A percentile compares a stretch with the other conserved stretches of the same genome.
Conservation (phyloP, 2,113 vertebrate genomes). For the Donacobius atricapilla region DNA sequence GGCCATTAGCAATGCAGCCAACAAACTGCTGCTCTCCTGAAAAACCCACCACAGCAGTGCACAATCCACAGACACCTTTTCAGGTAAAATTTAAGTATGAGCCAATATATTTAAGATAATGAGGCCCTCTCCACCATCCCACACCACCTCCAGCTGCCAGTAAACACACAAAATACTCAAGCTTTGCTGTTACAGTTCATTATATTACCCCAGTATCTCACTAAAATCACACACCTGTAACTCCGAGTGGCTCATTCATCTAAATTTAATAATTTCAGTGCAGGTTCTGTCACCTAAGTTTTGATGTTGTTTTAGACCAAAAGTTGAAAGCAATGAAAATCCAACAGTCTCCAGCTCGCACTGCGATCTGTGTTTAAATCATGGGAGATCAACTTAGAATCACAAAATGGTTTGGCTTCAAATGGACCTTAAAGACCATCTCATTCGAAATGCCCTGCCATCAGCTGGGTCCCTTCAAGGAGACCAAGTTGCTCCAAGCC, state of each 20-base stretch:
- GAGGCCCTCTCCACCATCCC: not conserved
- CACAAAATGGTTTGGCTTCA: not conserved
- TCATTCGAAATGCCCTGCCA: fast-evolving
- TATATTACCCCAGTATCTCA: not conserved
- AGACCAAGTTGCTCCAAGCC: not conserved
- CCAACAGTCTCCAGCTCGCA: not conserved
- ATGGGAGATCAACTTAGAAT: not conserved
- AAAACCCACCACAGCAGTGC: not conserved
- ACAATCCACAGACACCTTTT: not conserved
- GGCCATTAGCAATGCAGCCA: not conserved
- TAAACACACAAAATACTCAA: not conserved
- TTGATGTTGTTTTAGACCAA: not conserved
- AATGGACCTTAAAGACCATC: not conserved
- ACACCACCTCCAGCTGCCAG: not conserved
- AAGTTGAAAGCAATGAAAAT: not conserved
- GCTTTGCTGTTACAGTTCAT: not conserved
- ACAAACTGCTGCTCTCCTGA: not conserved
- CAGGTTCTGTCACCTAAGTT: not conserved
- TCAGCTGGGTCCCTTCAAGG: not conserved
- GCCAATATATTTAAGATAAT: not conserved
- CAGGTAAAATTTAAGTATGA: not conserved
- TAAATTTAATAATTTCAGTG: not conserved
- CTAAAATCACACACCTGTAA: not conserved
- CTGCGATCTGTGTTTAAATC: not conserved
- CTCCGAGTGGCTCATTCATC: not conserved